Base-by-base conservation (phyloP, 1,140 invertebrate species). In the Brachionus calyciflorus region DNA sequence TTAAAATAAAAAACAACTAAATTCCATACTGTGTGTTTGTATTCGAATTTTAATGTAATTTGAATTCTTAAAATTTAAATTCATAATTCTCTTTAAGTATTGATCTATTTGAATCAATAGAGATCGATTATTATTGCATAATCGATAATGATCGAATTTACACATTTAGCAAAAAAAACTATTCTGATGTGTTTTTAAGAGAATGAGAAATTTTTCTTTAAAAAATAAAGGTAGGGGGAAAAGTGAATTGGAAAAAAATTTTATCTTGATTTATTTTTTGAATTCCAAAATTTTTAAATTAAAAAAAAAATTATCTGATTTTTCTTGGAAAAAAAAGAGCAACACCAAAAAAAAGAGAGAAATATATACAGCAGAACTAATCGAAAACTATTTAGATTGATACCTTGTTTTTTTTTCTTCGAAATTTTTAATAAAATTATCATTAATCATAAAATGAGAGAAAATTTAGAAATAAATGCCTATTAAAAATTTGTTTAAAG, bases 71-170 rank as follows among this genome's bases (percentile, higher is more conserved):
- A n/a, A n/a, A n/a, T n/a, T n/a, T n/a, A n/a, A n/a, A n/a, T n/a
- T n/a, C n/a, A n/a, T n/a, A n/a, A n/a, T n/a, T n/a, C n/a, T n/a
- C n/a, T n/a, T n/a, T n/a, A n/a, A n/a, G n/a, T n/a, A n/a, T n/a
- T n/a, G n/a, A n/a, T n/a, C n/a, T n/a, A 33, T 60, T 60, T 17
- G 37, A 60, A 60, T 60, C 55, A 60, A 60, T 60, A 28, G 14
- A 33, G 19, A 60, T 60, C 55, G 55, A 55, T 55, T 28, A 55
- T n/a, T n/a, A 55, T 60, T 60, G 55, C 55, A 60, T 60, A 60
- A 60, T n/a, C 12, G 55, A 60, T 60, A 60, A 60, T n/a, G 30
- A 60, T 60, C 55, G 19, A 60, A 60, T 60, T 60, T 60, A 60
- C 55, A 60, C 55, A 60, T 60, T 41, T n/a, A 37, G 30, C 33